A percentile compares a stretch with the other conserved stretches of the same genome.
These are phyloP conservation scores for Bombyx mori DNA, from an alignment of 1,140 invertebrate species.

Conservation along the genomic window ASM3026992v2 NC_085117.1:6870001-6870500, in stretches of 20 bases:
- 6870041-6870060: too few relatives aligned
- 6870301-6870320: conserved; percentile 32
- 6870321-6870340: conserved; percentile 49
- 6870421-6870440: too few relatives aligned
- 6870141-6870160: conserved; percentile 12
- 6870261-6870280: too few relatives aligned
- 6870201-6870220: conserved; percentile 26
- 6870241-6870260: neutral
- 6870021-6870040: neutral
- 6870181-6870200: conserved; percentile 38
- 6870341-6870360: conserved; percentile 63
- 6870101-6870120: too few relatives aligned
- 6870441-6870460: too few relatives aligned
- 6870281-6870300: conserved; percentile 42
- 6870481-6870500: too few relatives aligned
- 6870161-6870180: conserved; percentile 23
- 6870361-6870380: conserved; percentile 65
- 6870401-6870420: conserved; percentile 17
- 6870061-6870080: too few relatives aligned
- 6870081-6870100: too few relatives aligned
- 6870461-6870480: too few relatives aligned
- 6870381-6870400: conserved; percentile 59
- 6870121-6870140: too few relatives aligned
- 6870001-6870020: conserved; percentile 11
- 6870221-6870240: neutral